Evolutionary conservation across 2,113 vertebrate species (phyloP).

Genomic region (Chaetops frenatus): DNA sequence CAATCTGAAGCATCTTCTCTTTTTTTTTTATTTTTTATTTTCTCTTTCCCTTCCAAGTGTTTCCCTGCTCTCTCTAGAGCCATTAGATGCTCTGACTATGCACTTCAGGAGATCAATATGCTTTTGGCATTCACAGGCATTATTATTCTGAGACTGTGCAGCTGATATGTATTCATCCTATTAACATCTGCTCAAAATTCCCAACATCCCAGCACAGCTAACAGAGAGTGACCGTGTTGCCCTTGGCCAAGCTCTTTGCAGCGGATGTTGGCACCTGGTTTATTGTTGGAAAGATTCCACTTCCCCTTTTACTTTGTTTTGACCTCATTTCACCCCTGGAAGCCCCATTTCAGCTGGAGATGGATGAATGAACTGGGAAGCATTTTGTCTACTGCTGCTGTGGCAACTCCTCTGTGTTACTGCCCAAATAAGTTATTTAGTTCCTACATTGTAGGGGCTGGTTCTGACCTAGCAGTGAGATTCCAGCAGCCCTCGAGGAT

Average conservation of each 20-base stretch:
- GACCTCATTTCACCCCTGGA: not conserved
- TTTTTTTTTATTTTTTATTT: not conserved
- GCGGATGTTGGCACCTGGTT: not conserved
- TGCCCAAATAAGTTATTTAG: not conserved
- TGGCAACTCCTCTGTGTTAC: not conserved
- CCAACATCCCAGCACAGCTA: not conserved
- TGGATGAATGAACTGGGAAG: not conserved
- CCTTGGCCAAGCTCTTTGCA: conserved; percentile 19
- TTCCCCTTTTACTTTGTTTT: not conserved
- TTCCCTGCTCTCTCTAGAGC: not conserved
- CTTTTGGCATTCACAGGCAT: conserved; percentile 28
- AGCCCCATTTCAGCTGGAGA: not conserved
- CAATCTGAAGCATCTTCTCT: not conserved
- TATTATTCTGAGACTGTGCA: conserved; percentile 13
- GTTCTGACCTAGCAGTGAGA: not conserved
- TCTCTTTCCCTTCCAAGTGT: not conserved
- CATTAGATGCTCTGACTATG: conserved; percentile 7
- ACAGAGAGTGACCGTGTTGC: conserved; percentile 12
- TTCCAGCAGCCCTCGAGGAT: not conserved
- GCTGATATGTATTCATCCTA: conserved; percentile 11
- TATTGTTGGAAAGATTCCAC: not conserved
- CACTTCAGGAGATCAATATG: conserved; percentile 36
- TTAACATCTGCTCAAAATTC: conserved; percentile 61
- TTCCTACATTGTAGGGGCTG: not conserved
- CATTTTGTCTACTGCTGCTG: not conserved